A percentile compares a stretch with the other conserved stretches of the same genome.
These are phyloP conservation scores for Mamestra configurata DNA, from an alignment of 1,140 invertebrate species.

Conservation along the genomic window DNA sequence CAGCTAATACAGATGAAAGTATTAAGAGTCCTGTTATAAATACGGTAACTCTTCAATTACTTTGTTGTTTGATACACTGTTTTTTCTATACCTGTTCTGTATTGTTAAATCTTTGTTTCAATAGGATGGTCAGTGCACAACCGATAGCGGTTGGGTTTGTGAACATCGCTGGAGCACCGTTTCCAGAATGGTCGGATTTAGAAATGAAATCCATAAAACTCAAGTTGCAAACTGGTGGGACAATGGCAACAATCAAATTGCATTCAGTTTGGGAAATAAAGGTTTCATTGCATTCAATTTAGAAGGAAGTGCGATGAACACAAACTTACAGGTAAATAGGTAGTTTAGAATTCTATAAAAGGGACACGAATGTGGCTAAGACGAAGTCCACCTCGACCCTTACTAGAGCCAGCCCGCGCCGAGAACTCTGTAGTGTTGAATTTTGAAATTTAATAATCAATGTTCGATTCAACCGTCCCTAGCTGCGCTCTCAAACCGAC, in stretches of 20 bases:
- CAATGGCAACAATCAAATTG: slow-evolving; percentile 93
- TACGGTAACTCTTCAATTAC: slow-evolving; percentile 59
- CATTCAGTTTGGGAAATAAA: slow-evolving; percentile 91
- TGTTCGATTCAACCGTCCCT: too few relatives aligned
- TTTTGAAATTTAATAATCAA: too few relatives aligned
- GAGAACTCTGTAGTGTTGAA: too few relatives aligned
- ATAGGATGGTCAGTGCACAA: slow-evolving; percentile 89
- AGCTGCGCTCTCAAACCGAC: too few relatives aligned
- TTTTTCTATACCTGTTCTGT: too few relatives aligned
- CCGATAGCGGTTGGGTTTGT: slow-evolving; percentile 93
- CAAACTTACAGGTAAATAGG: slow-evolving; percentile 82
- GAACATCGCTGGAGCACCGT: slow-evolving; percentile 97
- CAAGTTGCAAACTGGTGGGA: slow-evolving; percentile 92
- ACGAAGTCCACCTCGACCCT: too few relatives aligned
- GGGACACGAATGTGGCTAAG: too few relatives aligned
- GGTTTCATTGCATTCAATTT: slow-evolving; percentile 94
- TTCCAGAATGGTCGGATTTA: slow-evolving; percentile 94
- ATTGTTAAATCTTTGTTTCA: too few relatives aligned
- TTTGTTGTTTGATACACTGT: neutral
- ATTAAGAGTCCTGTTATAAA: slow-evolving; percentile 90
- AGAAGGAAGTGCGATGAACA: slow-evolving; percentile 88
- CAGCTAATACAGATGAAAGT: slow-evolving; percentile 89
- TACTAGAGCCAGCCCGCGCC: too few relatives aligned
- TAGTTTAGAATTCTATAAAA: neutral
- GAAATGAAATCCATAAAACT: slow-evolving; percentile 88